Conservation (phyloP, 2,888 invertebrate species). For the Pachymerium ferrugineum region DNA sequence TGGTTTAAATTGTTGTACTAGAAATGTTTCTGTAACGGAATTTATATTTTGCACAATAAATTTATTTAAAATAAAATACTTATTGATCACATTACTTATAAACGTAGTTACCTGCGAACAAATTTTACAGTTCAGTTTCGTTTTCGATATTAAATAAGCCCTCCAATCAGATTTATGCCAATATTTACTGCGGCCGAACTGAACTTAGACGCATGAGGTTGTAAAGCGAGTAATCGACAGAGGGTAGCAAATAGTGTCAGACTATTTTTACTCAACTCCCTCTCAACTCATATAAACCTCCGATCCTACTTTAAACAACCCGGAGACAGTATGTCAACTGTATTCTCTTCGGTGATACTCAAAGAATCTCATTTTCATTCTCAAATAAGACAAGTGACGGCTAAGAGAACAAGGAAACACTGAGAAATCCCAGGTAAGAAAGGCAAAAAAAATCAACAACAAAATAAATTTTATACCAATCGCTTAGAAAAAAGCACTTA, state of each 20-base stretch:
- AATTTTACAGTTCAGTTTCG: no score
- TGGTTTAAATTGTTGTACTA: no score
- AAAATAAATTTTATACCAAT: no score
- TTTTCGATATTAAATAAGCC: background rate
- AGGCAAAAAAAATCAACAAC: background rate
- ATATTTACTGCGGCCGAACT: background rate
- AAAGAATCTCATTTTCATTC: background rate
- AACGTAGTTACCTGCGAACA: no score
- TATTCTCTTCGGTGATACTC: background rate
- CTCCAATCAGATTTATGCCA: background rate
- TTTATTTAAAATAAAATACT: no score
- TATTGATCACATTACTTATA: no score
- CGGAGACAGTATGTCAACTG: background rate
- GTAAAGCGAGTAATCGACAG: background rate
- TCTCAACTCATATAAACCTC: background rate
- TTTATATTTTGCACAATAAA: no score
- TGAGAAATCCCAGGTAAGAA: background rate
- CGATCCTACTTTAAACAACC: background rate
- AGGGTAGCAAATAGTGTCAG: conserved; percentile 13
- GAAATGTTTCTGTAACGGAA: no score
- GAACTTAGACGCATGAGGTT: conserved; percentile 21
- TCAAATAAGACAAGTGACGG: background rate
- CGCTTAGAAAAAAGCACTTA: no score
- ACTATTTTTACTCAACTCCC: conserved; percentile 18
- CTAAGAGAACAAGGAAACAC: background rate